Base-by-base conservation (phyloP, 2,888 invertebrate species). In the Eudemis profundana region DNA sequence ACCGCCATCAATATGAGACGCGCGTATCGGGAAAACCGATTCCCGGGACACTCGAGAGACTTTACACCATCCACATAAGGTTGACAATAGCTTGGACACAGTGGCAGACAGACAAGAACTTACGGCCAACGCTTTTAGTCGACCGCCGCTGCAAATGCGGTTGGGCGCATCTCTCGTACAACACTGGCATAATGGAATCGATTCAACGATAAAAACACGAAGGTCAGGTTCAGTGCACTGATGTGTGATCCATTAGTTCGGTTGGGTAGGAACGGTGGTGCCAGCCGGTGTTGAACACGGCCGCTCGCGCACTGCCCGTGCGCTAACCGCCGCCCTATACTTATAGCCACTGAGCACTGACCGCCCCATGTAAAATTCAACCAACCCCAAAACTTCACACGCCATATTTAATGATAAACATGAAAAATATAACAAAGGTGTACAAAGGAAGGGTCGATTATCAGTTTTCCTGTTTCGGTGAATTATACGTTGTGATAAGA, bases 271-370 rank as follows among this genome's bases (percentile, higher is more conserved):
- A 78, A 75, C 78, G 76, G 72, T 83, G 81, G 87, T 85, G 81
- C 83, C 89, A 86, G 87, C 82, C 88, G 77, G 88, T 85, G 84
- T 82, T 81, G 80, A 82, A 85, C 85, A 83, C 89, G 86, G 86
- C 86, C 86, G 87, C 82, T 82, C 86, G 89, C 83, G 81, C 82
- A 91, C 90, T 90, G 90, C 82, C 89, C 89, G 85, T 78, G 78
- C 82, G 82, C 76, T 79, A 75, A 76, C 70, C 75, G 75, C 71
- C 82, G 71, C 75, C 85, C 85, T 72, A 79, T 86, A 84, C 88
- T 87, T 89, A 89, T 89, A 90, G 81, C 81, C 76, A 72, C 80
- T 79, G 78, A 77, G 71, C 75, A 70, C 75, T 83, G 84, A 79
- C 87, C 86, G 83, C 85, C 87, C 87, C 82, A 82, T 87, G 82